Evolutionary conservation across 1,140 invertebrate genomes (phyloP), one percentile per base, ranked within the genome.

Genomic region (Forficula auricularia): DNA sequence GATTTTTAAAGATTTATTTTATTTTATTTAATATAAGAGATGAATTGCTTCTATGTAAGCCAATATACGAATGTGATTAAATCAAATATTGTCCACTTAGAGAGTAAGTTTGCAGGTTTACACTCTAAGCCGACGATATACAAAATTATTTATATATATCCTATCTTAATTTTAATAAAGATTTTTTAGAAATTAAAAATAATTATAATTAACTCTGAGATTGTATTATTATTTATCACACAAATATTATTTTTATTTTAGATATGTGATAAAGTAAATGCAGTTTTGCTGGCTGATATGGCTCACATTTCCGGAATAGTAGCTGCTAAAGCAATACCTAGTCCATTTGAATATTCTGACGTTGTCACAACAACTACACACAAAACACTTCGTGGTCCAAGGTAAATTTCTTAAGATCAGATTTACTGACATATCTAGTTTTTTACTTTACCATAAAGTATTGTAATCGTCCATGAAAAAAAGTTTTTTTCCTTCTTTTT

Each of bases 201-300:
- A n/a, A n/a, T n/a, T n/a, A n/a, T n/a, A n/a, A n/a, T n/a, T n/a
- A n/a, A n/a, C n/a, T n/a, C n/a, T n/a, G n/a, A n/a, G n/a, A n/a
- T n/a, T n/a, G n/a, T 6, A 6, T 14, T 36, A 36, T 36, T 19
- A 15, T 14, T 15, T 36, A 6, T 19, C 31, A 32, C 9, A n/a
- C 31, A 9, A 15, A 14, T 36, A 15, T 39, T 6, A 36, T 37
- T n/a, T n/a, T n/a, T n/a, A n/a, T n/a, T n/a, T 1, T 30, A 51
- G 50, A 51, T 51, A 12, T 44, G 45, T 33, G 66, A 78, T 60
- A 66, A 71, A 22, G 63, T 65, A 41, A 66, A 65, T 16, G 70
- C 75, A 12, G 62, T 68, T 46, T 50, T 80, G 7, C 49, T 82
- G 57, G 70, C 72, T 18, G 77, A 80, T 57, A 82, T 82, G 74